phyloP scores from a whole-genome alignment of 2,888 invertebrate species.

The Hydropsyche betteni region DNA sequence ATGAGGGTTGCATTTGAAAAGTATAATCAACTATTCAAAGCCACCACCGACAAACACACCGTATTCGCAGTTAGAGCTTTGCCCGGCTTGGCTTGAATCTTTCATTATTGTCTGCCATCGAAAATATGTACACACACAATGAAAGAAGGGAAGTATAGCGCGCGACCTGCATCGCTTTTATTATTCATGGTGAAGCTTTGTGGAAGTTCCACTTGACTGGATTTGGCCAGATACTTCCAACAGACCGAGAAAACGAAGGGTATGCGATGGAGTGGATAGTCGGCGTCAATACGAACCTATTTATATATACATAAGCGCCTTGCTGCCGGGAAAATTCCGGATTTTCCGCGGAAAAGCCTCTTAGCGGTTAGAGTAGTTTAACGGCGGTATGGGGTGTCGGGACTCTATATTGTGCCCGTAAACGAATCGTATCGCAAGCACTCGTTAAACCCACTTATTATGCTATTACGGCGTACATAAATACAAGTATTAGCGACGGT shows the following conservation, averaged over 20 bases:
- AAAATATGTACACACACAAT: constrained; percentile 22
- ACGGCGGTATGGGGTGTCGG: background rate
- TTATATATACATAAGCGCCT: constrained; percentile 23
- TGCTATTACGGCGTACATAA: background rate
- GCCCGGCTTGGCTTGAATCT: constrained; percentile 7
- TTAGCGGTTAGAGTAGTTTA: constrained; percentile 29
- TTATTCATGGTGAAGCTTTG: constrained; percentile 39
- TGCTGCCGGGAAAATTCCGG: constrained; percentile 8
- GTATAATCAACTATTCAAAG: too few species aligned
- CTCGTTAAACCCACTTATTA: background rate
- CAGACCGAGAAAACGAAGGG: background rate
- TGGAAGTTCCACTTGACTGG: constrained; percentile 41
- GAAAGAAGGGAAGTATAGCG: constrained; percentile 8
- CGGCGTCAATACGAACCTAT: constrained; percentile 19
- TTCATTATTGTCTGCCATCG: constrained; percentile 8
- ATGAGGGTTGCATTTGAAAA: too few species aligned
- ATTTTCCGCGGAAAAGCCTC: constrained; percentile 24
- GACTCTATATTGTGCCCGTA: constrained; percentile 13
- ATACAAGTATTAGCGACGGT: too few species aligned
- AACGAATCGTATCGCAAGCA: background rate
- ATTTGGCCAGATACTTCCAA: constrained; percentile 23
- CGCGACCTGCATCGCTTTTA: constrained; percentile 30
- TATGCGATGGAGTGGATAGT: constrained; percentile 6
- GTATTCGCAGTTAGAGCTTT: constrained; percentile 13
- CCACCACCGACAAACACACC: too few species aligned